These are phyloP conservation scores for Molorchus minor DNA, from an alignment of 2,888 invertebrate species.

Conservation along the genomic window DNA sequence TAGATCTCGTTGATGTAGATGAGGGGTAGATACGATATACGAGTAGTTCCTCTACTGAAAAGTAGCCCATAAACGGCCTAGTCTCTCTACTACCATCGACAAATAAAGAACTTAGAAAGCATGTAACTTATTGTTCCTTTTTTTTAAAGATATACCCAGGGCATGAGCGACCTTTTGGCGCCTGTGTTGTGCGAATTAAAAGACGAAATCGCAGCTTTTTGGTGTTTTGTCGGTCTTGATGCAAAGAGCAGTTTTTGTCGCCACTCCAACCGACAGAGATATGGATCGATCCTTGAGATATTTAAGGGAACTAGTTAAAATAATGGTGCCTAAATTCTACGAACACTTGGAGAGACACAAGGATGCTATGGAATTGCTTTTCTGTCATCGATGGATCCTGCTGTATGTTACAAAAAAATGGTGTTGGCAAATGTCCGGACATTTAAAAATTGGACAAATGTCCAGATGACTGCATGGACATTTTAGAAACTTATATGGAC, in stretches of 20 bases:
- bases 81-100: no score
- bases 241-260: constrained; percentile 94
- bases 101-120: no score
- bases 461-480: no score
- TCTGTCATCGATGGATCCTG: constrained; percentile 95
- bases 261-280: constrained; percentile 92
- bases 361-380: constrained; percentile 89
- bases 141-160: constrained; percentile 76
- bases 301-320: constrained; percentile 83
- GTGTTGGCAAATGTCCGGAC: no score
- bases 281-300: constrained; percentile 93
- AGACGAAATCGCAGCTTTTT: constrained; percentile 95
- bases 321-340: constrained; percentile 93
- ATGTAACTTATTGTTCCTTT: no score
- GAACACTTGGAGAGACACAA: constrained; percentile 83
- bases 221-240: constrained; percentile 98
- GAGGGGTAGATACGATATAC: no score
- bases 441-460: no score
- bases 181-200: constrained; percentile 93
- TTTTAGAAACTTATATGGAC: no score
- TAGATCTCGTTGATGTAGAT: no score
- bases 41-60: no score
- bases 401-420: constrained; percentile 77
- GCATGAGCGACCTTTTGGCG: constrained; percentile 96
- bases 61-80: no score